phyloP scores from a whole-genome alignment of 2,797 vertebrate genomes.

The Rhinichthys osculus region DNA sequence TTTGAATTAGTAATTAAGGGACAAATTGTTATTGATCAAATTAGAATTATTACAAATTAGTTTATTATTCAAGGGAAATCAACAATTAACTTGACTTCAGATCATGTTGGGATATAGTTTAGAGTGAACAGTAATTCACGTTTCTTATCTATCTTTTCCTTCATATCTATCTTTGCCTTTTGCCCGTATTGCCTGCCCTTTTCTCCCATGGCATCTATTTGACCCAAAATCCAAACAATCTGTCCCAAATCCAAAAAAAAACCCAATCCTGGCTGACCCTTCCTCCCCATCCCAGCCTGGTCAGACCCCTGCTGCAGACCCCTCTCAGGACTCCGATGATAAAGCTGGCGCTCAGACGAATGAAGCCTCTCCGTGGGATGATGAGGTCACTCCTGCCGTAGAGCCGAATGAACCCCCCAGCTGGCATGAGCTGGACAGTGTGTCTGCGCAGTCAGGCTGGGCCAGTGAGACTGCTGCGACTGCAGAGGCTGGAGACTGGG shows the following conservation, averaged over 20 bases:
- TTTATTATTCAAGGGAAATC: neutral
- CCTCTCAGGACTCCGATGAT: conserved; percentile 21
- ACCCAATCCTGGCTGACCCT: neutral
- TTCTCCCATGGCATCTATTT: neutral
- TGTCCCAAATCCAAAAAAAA: neutral
- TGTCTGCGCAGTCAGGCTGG: conserved; percentile 42
- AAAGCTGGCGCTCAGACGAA: conserved; percentile 25
- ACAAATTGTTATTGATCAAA: neutral
- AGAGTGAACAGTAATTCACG: neutral
- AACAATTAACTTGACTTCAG: neutral
- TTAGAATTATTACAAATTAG: neutral
- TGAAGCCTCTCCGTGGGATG: conserved; percentile 56
- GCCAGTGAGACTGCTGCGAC: neutral
- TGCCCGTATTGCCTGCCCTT: neutral
- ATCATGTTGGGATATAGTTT: neutral
- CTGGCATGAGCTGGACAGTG: conserved; percentile 55
- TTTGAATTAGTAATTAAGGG: no score
- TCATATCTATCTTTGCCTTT: neutral
- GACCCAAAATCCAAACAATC: neutral
- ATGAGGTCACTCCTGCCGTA: neutral
- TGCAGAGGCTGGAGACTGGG: conserved; percentile 59
- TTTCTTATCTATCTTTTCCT: neutral
- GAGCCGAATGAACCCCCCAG: conserved; percentile 49
- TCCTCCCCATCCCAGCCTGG: conserved; percentile 16
- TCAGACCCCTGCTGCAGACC: conserved; percentile 30